Evolutionary conservation across 2,113 vertebrate species (phyloP).

Genomic region (Pampusana beccarii): DNA sequence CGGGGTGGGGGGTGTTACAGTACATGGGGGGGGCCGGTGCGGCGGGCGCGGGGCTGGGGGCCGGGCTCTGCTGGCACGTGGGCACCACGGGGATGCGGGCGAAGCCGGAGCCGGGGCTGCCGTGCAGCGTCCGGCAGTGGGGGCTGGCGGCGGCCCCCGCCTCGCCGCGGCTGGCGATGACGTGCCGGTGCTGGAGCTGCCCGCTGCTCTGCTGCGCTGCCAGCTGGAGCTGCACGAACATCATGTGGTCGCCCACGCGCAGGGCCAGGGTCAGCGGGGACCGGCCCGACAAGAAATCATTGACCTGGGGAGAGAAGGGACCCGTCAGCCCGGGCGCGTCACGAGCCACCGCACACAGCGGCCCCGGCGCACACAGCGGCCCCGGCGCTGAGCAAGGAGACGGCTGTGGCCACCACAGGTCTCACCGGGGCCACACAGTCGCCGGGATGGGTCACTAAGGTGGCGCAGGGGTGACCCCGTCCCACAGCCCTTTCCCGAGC

Average conservation of each 20-base stretch:
- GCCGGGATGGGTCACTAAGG: accelerated
- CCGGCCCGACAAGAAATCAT: conserved; percentile 95
- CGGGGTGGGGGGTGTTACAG: conserved; percentile 78
- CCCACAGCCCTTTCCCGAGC: accelerated
- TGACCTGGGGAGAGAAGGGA: conserved; percentile 82
- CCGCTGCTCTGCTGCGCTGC: conserved; percentile 89
- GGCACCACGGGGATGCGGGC: conserved; percentile 70
- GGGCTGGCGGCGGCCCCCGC: conserved; percentile 7
- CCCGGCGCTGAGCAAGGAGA: accelerated
- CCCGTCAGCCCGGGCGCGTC: not conserved
- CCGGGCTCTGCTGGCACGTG: conserved; percentile 54
- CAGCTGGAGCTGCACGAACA: conserved; percentile 98
- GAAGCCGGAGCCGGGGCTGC: not conserved
- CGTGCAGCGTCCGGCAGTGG: conserved; percentile 61
- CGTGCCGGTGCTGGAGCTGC: conserved; percentile 86
- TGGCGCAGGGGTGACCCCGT: not conserved
- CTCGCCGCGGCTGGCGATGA: conserved; percentile 82
- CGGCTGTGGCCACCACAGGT: accelerated
- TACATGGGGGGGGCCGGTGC: conserved; percentile 72
- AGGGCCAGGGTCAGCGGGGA: conserved; percentile 95
- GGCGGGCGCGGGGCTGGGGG: conserved; percentile 49
- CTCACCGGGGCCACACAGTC: accelerated
- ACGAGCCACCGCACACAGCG: not conserved
- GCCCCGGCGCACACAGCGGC: no score
- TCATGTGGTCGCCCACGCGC: conserved; percentile 98